Base-by-base conservation (phyloP, 2,888 invertebrate species). In the Elgonia sp. region DNA sequence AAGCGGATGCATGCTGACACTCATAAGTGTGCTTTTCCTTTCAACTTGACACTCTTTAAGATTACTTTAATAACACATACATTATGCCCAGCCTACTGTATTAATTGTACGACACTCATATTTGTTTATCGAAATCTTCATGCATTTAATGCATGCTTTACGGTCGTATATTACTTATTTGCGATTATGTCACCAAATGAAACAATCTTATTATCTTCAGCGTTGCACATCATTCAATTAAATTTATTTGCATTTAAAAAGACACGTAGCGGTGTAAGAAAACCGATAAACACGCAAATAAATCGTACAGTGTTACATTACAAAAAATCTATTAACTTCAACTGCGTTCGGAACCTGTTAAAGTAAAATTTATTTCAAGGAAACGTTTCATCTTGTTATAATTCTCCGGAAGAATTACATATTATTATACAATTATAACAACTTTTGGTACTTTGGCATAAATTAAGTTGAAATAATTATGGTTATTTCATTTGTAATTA, bases 331-430 rank as follows among this genome's bases (percentile, higher is more conserved):
- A 70, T 70, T 70, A 53, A 55, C 46, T 53, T 53, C 40, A 42
- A 42, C 40, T 42, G 42, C 16, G 18, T 20, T 65, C 50, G 46
- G 40, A 65, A 65, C 12, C 63, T 40, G 18, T 65, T 70, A 6
- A 37, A 53, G n/a, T 6, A n/a, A 53, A n/a, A 37, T 50, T 72
- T 37, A 72, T 20, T 72, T 57, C 40, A 72, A 72, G 72, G 57
- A 72, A 72, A 72, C 72, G 40, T 55, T 72, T 72, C 9, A 29
- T 29, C 5, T 29, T 29, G 18, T 55, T 62, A 46, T 62, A 60
- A 62, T 62, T 75, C 5, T 29, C 10, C 21, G 42, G 46, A 2
- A 46, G 29, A 65, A 77, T 55, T 37, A 40, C 40, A 53, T 20
- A 60, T 53, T 21, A 77, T 65, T 77, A 77, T 37, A 21, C 21